Percentiles rank a stretch among this genome's conserved stretches.
Conservation (phyloP, 2,888 invertebrate species). For the Cryptocheilus praepositus region DNA sequence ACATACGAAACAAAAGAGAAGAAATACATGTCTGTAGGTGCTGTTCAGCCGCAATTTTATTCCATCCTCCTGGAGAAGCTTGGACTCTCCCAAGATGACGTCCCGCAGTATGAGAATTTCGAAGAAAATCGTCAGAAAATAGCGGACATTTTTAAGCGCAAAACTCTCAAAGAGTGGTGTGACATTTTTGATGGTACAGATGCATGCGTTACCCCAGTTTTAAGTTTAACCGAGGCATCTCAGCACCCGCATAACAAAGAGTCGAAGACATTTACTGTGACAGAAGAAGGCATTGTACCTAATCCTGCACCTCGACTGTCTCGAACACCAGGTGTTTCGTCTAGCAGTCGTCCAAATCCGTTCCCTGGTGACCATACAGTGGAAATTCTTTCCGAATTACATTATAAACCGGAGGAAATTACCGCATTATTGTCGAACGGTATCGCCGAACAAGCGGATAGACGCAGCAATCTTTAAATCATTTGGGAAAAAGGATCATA, state of each 20-base stretch:
- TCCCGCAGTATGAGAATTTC: slow-evolving; percentile 80
- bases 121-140: slow-evolving; percentile 78
- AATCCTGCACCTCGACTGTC: slow-evolving; percentile 87
- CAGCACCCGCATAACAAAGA: slow-evolving; percentile 82
- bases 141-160: slow-evolving; percentile 82
- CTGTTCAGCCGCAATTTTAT: slow-evolving; percentile 95
- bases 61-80: slow-evolving; percentile 83
- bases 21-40: slow-evolving; percentile 95
- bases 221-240: slow-evolving; percentile 84
- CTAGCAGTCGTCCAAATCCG: slow-evolving; percentile 71
- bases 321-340: slow-evolving; percentile 83
- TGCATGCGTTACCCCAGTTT: slow-evolving; percentile 95
- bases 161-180: slow-evolving; percentile 92
- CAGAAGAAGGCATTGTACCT: slow-evolving; percentile 77
- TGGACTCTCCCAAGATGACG: slow-evolving; percentile 78
- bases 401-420: slow-evolving; percentile 79
- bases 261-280: slow-evolving; percentile 76
- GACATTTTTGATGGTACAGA: slow-evolving; percentile 87
- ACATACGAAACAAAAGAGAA: slow-evolving; percentile 93
- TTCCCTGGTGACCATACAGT: slow-evolving; percentile 81
- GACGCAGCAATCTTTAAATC: slow-evolving; percentile 46
- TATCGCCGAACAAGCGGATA: slow-evolving; percentile 58
- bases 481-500: no score
- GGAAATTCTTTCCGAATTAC: slow-evolving; percentile 81
- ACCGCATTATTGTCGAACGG: slow-evolving; percentile 70